Percentiles rank a stretch among this genome's conserved stretches.
Conservation (phyloP, 2,113 vertebrate species). For the Vidua macroura region DNA sequence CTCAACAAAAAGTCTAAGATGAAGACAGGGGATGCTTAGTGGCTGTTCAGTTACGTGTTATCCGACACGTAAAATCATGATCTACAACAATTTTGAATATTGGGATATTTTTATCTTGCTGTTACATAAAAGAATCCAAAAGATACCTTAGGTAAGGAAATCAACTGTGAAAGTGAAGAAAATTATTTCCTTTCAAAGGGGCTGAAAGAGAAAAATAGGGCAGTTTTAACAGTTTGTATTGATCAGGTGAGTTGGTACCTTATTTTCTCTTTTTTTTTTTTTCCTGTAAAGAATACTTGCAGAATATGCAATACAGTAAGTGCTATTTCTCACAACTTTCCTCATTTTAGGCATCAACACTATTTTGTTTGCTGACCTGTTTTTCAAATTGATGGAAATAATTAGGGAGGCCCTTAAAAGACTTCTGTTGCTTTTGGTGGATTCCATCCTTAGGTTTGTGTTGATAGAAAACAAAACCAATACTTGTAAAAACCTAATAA, state of each 20-base stretch:
- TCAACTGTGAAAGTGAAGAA: not conserved
- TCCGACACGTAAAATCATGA: fast-evolving
- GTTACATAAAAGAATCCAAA: not conserved
- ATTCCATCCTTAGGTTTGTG: not conserved
- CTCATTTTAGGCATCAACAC: not conserved
- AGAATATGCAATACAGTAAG: not conserved
- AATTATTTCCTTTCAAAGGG: not conserved
- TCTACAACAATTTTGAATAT: not conserved
- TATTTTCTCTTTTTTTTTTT: not conserved
- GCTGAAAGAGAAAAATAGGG: not conserved
- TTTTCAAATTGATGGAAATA: not conserved
- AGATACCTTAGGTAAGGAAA: not conserved
- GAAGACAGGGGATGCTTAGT: not conserved
- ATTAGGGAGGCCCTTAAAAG: not conserved
- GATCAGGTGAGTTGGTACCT: not conserved
- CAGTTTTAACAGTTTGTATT: not conserved
- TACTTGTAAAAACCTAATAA: not conserved
- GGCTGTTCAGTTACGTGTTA: not conserved
- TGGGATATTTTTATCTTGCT: not conserved
- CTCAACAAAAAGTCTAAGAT: not conserved
- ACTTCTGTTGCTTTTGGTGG: not conserved
- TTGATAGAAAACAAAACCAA: not conserved
- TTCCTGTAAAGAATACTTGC: not conserved
- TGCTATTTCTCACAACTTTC: not conserved
- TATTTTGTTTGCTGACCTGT: not conserved